Base-by-base conservation (phyloP, 2,888 invertebrate species). In the Luffia ferchaultella region DNA sequence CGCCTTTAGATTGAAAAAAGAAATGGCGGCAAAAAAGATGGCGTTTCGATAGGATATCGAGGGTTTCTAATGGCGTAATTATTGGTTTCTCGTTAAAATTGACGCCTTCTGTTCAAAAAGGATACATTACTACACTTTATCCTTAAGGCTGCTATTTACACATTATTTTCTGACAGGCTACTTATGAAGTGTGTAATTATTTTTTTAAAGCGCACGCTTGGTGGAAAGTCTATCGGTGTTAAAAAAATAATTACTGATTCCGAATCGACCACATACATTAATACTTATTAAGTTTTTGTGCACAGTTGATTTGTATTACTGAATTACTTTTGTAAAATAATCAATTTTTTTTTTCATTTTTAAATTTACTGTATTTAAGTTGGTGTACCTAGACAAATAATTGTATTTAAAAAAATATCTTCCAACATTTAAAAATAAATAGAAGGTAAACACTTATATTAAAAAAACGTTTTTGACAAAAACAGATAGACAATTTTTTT, bases 151-250 rank as follows among this genome's bases (percentile, higher is more conserved):
- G 73, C 77, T 77, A 83, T 83, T 82, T 82, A 78, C 73, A 72
- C 79, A 82, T 83, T 82, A 83, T 17, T 63, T 57, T 78, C 67
- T 79, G 82, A 80, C 82, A 78, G 77, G 64, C 74, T 75, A 71
- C 73, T 77, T 78, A 76, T 67, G 68, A 70, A 64, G 70, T 67
- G 65, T 74, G 69, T 79, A 76, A 82, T 82, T 30, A 30, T 30
- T 7, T 30, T n/a, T 30, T 30, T 3, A 30, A 30, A 30, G 30
- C 30, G 30, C 30, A 30, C 12, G 30, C 30, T 3, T 30, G 30
- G 3, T 12, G 30, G 30, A 12, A 30, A 30, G 30, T 30, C 30
- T 30, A 30, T 30, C 30, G 30, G 30, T 7, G 30, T 3, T 3
- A 12, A 30, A 30, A 30, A 30, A 30, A 30, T 30, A 30, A 30